Evolutionary conservation across 2,113 vertebrate genomes (phyloP), one percentile per base, ranked within the genome.

Genomic region (Eurystomus gularis): DNA sequence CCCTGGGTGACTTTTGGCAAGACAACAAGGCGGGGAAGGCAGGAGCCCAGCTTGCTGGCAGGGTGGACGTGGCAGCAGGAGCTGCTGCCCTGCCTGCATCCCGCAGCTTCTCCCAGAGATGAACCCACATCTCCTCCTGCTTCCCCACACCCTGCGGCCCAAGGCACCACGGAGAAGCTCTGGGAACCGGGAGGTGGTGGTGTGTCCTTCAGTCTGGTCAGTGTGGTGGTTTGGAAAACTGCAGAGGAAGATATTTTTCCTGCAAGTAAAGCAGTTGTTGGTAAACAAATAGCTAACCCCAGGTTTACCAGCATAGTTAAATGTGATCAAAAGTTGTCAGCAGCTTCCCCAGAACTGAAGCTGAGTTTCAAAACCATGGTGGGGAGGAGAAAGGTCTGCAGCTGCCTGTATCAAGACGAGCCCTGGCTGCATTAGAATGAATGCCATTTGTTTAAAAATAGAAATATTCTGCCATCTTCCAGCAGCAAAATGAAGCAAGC

Each of bases 361-460:
- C 77, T 23, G 57, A 37, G 81, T 68, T n/a, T 49, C 58, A 48
- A 35, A 82, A 42, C 61, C 90, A 25, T n/a, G 1, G 77, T 3
- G n/a, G 88, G 69, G 93, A 75, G 48, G 93, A 75, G 48, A 42
- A 52, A 75, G 73, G 78, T 78, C 62, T 20, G 83, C 62, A 39
- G 77, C 57, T 80, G 93, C 85, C 10, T 10, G 25, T 13, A 44
- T 81, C 71, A 2, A 33, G 96, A 88, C 49, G 65, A 96, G 96
- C 73, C 95, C 88, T 28, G 64, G 88, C 91, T 90, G 96, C 94
- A 61, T 66, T 90, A 92, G 84, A 87, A 90, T 75, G 69, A 90
- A 88, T 73, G 68, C 83, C 94, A 61, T 96, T 97, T 93, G 93
- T 96, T 97, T 97, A 92, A 95, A 96, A 97, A 95, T 94, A 97